Evolutionary conservation across 1,140 invertebrate species (phyloP).

Genomic region (Sitodiplosis mosellana): DNA sequence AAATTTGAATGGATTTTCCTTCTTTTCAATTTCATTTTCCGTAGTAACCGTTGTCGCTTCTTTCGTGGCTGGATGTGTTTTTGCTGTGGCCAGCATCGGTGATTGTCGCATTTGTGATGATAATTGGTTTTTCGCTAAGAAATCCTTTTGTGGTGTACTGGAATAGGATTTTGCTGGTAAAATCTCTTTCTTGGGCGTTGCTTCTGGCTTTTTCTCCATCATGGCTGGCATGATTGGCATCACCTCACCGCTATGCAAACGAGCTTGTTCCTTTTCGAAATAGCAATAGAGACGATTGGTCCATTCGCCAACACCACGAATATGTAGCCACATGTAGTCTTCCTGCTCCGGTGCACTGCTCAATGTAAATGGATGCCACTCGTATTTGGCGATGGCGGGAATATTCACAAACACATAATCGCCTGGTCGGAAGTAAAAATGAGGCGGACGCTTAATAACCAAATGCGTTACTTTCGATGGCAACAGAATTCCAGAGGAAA

Average conservation of each 20-base stretch:
- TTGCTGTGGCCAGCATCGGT: conserved; percentile 6
- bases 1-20: background rate
- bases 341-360: conserved; percentile 88
- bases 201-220: conserved; percentile 5
- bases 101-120: conserved; percentile 8
- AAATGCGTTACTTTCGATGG: conserved; percentile 75
- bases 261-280: conserved; percentile 64
- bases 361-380: conserved; percentile 96
- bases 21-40: conserved; percentile 5
- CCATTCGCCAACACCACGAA: conserved; percentile 87
- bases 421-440: conserved; percentile 79
- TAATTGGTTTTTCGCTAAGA: conserved; percentile 17
- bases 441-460: conserved; percentile 65
- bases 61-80: background rate
- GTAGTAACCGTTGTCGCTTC: conserved; percentile 3
- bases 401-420: conserved; percentile 93
- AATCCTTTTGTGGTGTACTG: conserved; percentile 20
- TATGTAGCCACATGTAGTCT: conserved; percentile 85
- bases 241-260: conserved; percentile 42
- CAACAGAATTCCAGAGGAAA: conserved; percentile 65
- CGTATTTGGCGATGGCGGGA: conserved; percentile 76
- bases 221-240: conserved; percentile 12
- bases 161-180: conserved; percentile 2
- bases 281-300: conserved; percentile 77
- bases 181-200: conserved; percentile 15